Percentiles rank a stretch among this genome's conserved stretches.
These are phyloP conservation scores for Aporrectodea caliginosa DNA, from an alignment of 1,140 invertebrate species.

Conservation along the genomic window DNA sequence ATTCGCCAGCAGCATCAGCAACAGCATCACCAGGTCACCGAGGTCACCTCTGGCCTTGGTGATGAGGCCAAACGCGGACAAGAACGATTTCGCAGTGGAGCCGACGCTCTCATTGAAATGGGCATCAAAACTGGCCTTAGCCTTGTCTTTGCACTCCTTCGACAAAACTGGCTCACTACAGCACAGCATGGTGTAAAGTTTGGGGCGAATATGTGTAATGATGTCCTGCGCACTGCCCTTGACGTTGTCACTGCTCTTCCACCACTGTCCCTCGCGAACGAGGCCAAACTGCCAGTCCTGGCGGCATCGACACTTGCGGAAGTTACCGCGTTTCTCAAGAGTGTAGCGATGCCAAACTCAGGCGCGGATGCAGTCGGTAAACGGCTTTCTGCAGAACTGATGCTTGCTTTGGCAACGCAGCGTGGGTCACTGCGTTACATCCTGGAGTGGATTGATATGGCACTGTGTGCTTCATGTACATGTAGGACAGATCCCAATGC, in stretches of 20 bases:
- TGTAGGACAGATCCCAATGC: conserved; percentile 38
- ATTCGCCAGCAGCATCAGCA: conserved; percentile 32
- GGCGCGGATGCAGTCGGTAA: conserved; percentile 59
- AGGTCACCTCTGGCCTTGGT: not conserved
- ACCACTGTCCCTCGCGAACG: conserved; percentile 63
- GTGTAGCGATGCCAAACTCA: conserved; percentile 58
- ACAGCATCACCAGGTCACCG: not conserved
- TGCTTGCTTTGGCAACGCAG: conserved; percentile 62
- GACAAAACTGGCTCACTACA: conserved; percentile 60
- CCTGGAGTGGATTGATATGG: conserved; percentile 66
- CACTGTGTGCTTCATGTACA: conserved; percentile 50
- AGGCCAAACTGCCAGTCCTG: conserved; percentile 61
- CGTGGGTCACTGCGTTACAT: conserved; percentile 64
- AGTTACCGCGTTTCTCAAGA: conserved; percentile 60
- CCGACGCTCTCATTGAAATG: conserved; percentile 64
- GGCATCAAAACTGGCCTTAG: conserved; percentile 65
- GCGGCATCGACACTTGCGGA: conserved; percentile 61
- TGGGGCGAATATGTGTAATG: conserved; percentile 58
- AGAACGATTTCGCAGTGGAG: conserved; percentile 50
- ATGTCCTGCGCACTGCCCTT: conserved; percentile 62
- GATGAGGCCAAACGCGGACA: not conserved
- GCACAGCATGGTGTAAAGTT: conserved; percentile 36
- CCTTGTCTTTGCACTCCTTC: conserved; percentile 63
- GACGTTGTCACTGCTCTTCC: conserved; percentile 61
- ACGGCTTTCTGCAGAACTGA: conserved; percentile 60